Conservation (phyloP, 2,888 invertebrate genomes). For the Caenorhabditis zanzibari region DNA sequence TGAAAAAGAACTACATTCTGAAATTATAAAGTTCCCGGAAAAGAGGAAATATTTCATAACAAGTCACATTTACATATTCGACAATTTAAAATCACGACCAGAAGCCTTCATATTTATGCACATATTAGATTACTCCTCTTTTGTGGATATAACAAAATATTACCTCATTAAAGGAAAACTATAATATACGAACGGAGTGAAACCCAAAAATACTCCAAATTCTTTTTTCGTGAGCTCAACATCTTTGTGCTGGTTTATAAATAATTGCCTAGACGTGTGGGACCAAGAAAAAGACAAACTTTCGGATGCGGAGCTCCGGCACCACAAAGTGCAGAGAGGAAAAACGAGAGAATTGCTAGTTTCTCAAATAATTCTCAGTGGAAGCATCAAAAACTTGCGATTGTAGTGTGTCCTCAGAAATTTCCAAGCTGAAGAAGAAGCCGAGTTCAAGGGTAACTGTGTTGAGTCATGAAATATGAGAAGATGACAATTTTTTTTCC, state of each 20-base stretch:
- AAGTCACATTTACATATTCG: too few relatives aligned
- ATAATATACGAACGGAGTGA: neutral
- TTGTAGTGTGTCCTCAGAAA: too few relatives aligned
- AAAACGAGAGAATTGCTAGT: conserved; percentile 21
- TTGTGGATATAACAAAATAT: too few relatives aligned
- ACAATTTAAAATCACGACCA: too few relatives aligned
- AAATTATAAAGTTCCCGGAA: too few relatives aligned
- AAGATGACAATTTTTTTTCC: conserved; percentile 13
- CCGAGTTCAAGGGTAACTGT: neutral
- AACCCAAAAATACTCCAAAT: neutral
- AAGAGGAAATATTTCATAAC: too few relatives aligned
- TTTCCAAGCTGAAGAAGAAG: neutral
- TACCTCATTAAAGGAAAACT: neutral
- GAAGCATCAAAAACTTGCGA: conserved; percentile 4
- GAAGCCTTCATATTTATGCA: too few relatives aligned
- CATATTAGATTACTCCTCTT: too few relatives aligned
- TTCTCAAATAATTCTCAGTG: neutral
- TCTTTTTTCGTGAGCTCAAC: neutral
- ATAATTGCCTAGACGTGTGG: conserved; percentile 38
- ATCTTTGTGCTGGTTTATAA: conserved; percentile 42
- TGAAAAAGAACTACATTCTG: too few relatives aligned
- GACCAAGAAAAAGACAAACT: conserved; percentile 5
- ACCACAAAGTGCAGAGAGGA: conserved; percentile 1
- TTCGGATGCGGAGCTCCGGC: too few relatives aligned
- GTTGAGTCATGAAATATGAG: conserved; percentile 1